These are phyloP conservation scores for Orchesellides sinensis DNA, from an alignment of 2,888 invertebrate species.

Conservation along the genomic window DNA sequence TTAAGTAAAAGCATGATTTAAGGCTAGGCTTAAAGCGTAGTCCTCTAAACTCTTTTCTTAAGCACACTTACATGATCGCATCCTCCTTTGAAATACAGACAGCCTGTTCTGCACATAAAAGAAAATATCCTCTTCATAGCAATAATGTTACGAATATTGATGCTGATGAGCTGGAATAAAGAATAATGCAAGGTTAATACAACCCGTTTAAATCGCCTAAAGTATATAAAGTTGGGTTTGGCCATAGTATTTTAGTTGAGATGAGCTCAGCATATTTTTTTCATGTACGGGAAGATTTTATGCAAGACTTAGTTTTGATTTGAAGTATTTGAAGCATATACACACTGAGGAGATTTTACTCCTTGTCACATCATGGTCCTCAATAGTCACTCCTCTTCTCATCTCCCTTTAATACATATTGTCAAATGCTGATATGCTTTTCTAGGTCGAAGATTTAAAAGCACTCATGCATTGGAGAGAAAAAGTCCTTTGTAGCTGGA, in stretches of 20 bases:
- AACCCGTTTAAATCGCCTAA: background rate
- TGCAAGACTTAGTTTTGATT: conserved; percentile 42
- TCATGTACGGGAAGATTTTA: conserved; percentile 1
- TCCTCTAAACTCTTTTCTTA: too few species aligned
- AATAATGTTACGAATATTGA: background rate
- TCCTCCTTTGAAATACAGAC: too few species aligned
- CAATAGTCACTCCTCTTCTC: conserved; percentile 19
- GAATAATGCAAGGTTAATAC: background rate
- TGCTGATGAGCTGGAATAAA: background rate
- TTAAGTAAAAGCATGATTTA: too few species aligned
- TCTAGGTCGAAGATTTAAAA: conserved; percentile 3
- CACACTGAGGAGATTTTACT: background rate
- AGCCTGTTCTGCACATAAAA: background rate
- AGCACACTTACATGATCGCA: too few species aligned
- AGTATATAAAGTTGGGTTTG: background rate
- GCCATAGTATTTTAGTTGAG: background rate
- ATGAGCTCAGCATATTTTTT: conserved; percentile 39
- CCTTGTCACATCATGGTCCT: conserved; percentile 14
- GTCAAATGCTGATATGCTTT: conserved; percentile 8
- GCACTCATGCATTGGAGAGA: conserved; percentile 15
- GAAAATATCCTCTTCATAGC: background rate
- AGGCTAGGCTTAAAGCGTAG: too few species aligned
- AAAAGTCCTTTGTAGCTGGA: conserved; percentile 16
- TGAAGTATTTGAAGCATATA: conserved; percentile 22
- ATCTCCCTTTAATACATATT: background rate